Evolutionary conservation across 2,113 vertebrate species (phyloP).

Genomic region (Hippocampus barbouri): DNA sequence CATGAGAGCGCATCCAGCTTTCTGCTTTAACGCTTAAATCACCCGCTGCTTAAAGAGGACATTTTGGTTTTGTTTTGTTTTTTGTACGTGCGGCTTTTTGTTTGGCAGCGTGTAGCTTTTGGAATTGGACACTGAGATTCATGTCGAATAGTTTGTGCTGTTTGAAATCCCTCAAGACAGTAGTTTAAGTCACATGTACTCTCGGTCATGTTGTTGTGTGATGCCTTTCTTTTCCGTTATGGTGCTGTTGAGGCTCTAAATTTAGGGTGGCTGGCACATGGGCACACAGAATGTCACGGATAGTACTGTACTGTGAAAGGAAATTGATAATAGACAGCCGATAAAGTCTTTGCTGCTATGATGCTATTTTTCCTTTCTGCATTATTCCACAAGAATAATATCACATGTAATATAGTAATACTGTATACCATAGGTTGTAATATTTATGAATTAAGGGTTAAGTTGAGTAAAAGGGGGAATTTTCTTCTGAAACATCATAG

Average conservation of each 20-base stretch:
- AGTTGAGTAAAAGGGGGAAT: too few species aligned
- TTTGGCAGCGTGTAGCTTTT: slow-evolving; percentile 10
- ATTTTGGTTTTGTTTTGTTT: neutral
- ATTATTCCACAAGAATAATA: neutral
- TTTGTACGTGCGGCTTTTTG: neutral
- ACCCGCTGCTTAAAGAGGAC: slow-evolving; percentile 6
- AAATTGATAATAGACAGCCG: slow-evolving; percentile 17
- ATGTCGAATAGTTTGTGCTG: slow-evolving; percentile 1
- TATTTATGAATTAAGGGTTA: too few species aligned
- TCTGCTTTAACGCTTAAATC: slow-evolving; percentile 8
- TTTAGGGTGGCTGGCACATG: neutral
- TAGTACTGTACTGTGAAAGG: slow-evolving; percentile 14
- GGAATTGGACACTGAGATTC: neutral
- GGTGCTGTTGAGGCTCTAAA: neutral
- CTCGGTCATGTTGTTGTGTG: neutral
- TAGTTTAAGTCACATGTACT: neutral
- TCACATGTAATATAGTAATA: too few species aligned
- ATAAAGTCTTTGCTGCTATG: slow-evolving; percentile 32
- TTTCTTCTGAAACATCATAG: too few species aligned
- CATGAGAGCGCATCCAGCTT: neutral
- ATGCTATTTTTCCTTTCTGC: slow-evolving; percentile 16
- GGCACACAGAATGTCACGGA: slow-evolving; percentile 13
- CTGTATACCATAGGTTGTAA: too few species aligned
- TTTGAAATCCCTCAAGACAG: slow-evolving; percentile 10
- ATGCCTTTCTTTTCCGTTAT: neutral